Percentiles rank a stretch among this genome's conserved stretches.
phyloP scores from a whole-genome alignment of 2,113 vertebrate genomes.

The Marmota flaviventris region DNA sequence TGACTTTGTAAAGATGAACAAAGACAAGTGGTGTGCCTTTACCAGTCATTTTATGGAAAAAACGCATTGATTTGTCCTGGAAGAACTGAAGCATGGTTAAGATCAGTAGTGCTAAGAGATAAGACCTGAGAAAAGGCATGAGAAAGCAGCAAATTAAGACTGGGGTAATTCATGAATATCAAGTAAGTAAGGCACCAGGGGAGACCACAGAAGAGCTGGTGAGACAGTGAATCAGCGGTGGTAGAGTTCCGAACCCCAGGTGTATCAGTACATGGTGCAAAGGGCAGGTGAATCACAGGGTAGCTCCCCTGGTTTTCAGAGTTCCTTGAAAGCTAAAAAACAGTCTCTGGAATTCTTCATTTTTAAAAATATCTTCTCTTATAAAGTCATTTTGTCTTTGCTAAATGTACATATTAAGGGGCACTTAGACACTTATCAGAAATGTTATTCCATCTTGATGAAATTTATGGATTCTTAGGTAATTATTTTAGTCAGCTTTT shows the following conservation, averaged over 20 bases:
- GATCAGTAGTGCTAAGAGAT: background rate
- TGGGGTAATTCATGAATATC: background rate
- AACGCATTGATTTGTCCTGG: background rate
- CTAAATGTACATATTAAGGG: background rate
- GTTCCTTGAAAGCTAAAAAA: background rate
- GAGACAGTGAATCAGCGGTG: background rate
- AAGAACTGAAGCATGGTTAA: background rate
- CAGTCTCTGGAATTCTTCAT: background rate
- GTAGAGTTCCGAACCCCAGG: background rate
- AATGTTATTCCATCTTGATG: background rate
- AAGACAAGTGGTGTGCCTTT: background rate
- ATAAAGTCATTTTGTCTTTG: background rate
- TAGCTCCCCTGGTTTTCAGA: background rate
- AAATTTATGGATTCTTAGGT: background rate
- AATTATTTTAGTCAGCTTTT: too few species aligned
- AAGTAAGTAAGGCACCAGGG: background rate
- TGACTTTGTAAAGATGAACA: background rate
- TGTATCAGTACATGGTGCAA: background rate
- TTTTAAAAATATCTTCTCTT: background rate
- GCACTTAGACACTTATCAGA: background rate
- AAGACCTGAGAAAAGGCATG: background rate
- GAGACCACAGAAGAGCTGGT: background rate
- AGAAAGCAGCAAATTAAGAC: background rate
- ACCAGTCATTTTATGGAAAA: background rate
- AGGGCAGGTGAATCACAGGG: background rate